Conservation (phyloP, 2,888 invertebrate genomes). For the Aphidoletes aphidimyza region DNA sequence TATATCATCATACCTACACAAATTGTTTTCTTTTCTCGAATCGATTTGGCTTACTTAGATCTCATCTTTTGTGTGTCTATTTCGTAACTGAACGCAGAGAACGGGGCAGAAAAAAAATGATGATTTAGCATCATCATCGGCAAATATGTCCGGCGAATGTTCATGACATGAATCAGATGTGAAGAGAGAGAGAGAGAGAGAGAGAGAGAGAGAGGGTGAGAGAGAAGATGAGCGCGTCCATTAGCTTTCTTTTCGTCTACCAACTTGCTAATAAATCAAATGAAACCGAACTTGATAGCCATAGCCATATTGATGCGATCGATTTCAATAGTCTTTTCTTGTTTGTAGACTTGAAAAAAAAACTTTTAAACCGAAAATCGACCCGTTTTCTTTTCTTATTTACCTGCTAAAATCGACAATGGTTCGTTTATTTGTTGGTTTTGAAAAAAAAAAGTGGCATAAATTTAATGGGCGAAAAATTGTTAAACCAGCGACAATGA, state of each 20-base stretch:
- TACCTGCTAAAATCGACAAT: too few relatives aligned
- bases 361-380: background rate
- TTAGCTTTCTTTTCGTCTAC: background rate
- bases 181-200: background rate
- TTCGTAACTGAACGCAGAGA: too few relatives aligned
- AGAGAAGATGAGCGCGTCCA: background rate
- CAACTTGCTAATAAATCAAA: conserved; percentile 11
- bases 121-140: too few relatives aligned
- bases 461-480: too few relatives aligned
- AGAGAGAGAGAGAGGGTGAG: too few relatives aligned
- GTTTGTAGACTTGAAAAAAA: background rate
- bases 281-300: background rate
- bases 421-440: too few relatives aligned
- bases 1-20: background rate
- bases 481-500: too few relatives aligned
- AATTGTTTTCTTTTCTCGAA: too few relatives aligned
- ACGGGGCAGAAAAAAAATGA: too few relatives aligned
- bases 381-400: background rate
- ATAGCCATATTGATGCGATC: too few relatives aligned
- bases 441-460: too few relatives aligned
- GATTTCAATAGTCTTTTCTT: too few relatives aligned
- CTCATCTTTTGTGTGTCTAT: background rate
- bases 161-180: background rate
- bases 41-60: background rate
- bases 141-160: background rate